Percentiles rank a stretch among this genome's conserved stretches.
Conservation (phyloP, 2,888 invertebrate species). For the Chalcosyrphus nemorum region DNA sequence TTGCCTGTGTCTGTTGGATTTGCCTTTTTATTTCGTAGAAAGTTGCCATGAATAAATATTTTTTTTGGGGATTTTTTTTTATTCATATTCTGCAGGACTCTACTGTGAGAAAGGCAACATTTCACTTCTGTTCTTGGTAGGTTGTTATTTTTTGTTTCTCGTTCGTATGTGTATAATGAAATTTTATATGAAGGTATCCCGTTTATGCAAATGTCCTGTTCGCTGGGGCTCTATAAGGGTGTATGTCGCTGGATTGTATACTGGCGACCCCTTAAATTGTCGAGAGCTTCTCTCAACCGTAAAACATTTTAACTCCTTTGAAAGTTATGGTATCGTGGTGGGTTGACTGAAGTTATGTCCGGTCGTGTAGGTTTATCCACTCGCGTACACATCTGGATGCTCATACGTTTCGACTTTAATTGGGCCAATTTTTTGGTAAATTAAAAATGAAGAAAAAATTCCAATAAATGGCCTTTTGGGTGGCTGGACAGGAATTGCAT, state of each 20-base stretch:
- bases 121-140: slow-evolving; percentile 36
- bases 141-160: not conserved
- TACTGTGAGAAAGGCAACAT: slow-evolving; percentile 44
- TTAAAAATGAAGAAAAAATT: slow-evolving; percentile 66
- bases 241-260: not conserved
- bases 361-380: not conserved
- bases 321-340: slow-evolving; percentile 58
- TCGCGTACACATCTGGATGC: not conserved
- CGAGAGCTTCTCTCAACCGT: slow-evolving; percentile 60
- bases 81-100: slow-evolving; percentile 44
- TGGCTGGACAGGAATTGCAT: not conserved
- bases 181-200: slow-evolving; percentile 55
- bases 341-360: slow-evolving; percentile 24
- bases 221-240: not conserved
- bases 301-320: slow-evolving; percentile 72
- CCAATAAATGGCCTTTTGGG: slow-evolving; percentile 35
- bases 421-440: slow-evolving; percentile 73
- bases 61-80: slow-evolving; percentile 44
- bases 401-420: slow-evolving; percentile 64
- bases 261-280: slow-evolving; percentile 43
- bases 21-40: not conserved
- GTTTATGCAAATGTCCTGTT: slow-evolving; percentile 48
- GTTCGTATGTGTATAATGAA: slow-evolving; percentile 24
- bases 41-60: slow-evolving; percentile 54
- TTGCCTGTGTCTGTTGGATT: slow-evolving; percentile 20